Evolutionary conservation across 2,888 invertebrate genomes (phyloP), one percentile per base, ranked within the genome.

Genomic region (Lochmaea capreae): DNA sequence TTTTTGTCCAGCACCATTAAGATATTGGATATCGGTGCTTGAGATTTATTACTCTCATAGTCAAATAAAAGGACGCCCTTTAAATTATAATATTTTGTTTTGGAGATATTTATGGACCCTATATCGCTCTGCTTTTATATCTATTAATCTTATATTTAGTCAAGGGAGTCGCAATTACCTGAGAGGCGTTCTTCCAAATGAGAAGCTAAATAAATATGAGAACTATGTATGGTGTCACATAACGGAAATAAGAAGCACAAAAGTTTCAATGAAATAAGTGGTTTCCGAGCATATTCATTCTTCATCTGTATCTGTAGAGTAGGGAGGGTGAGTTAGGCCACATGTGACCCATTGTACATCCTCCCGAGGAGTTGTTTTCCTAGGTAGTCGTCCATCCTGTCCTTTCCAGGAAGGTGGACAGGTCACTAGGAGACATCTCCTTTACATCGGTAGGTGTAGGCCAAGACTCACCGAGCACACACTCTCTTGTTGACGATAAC

Each of bases 1-100:
- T 75, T 77, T 77, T 77, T 77, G 75, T 74, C 69, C 73, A 26
- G 69, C 71, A 70, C 67, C 77, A 77, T 77, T 77, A 77, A 77
- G 77, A 77, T 77, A 77, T 77, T 77, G 77, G 74, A 75, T 77
- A 73, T 76, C 70, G 74, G 71, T 68, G 46, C 67, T 54, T 46
- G 63, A 77, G 77, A 77, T 77, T 77, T 77, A 77, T 77, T 68
- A 66, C 63, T 68, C 71, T 65, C 69, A 71, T 71, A 75, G 72
- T 73, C 69, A 73, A 77, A 77, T 75, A 77, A 63, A 66, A 71
- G 72, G 58, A 68, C 57, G 54, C 65, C 62, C 71, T 74, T 73
- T 73, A 72, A 73, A 73, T 77, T 71, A 75, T 73, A 72, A 75
- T 77, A 62, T 75, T 76, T 67, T 42, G 39, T 71, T 65, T 66